A percentile compares a stretch with the other conserved stretches of the same genome.
Conservation (phyloP, 2,113 vertebrate species). For the Lepidothrix coronata region DNA sequence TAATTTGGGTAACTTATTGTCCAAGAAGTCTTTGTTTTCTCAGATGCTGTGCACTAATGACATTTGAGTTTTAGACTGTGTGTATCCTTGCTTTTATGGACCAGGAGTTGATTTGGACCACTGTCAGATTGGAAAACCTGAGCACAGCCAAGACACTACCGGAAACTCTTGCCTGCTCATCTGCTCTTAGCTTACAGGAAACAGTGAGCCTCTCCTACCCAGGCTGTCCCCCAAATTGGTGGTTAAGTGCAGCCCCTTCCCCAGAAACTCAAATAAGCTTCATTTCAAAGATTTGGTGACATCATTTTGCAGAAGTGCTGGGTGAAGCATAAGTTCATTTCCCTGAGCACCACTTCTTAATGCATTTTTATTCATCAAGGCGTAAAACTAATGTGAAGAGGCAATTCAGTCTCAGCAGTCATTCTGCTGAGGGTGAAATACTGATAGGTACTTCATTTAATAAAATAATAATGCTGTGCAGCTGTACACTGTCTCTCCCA, state of each 20-base stretch:
- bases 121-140: conserved; percentile 1
- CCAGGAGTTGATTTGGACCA: not conserved
- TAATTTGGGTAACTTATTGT: conserved; percentile 67
- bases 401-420: conserved; percentile 58
- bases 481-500: conserved; percentile 57
- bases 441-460: conserved; percentile 66
- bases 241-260: not conserved
- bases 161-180: not conserved
- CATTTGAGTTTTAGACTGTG: not conserved
- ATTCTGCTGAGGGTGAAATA: conserved; percentile 57
- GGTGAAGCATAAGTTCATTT: conserved; percentile 53
- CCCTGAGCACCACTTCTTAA: conserved; percentile 41
- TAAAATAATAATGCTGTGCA: conserved; percentile 68
- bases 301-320: conserved; percentile 47
- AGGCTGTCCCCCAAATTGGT: not conserved
- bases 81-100: conserved; percentile 5
- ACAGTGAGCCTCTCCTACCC: not conserved
- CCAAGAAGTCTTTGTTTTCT: conserved; percentile 64
- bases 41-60: conserved; percentile 15
- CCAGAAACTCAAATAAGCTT: conserved; percentile 1
- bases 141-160: not conserved
- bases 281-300: conserved; percentile 7
- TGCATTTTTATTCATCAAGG: conserved; percentile 64
- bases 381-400: conserved; percentile 58
- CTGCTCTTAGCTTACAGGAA: not conserved